phyloP scores from a whole-genome alignment of 2,888 invertebrate genomes.

The Celastrina argiolus region DNA sequence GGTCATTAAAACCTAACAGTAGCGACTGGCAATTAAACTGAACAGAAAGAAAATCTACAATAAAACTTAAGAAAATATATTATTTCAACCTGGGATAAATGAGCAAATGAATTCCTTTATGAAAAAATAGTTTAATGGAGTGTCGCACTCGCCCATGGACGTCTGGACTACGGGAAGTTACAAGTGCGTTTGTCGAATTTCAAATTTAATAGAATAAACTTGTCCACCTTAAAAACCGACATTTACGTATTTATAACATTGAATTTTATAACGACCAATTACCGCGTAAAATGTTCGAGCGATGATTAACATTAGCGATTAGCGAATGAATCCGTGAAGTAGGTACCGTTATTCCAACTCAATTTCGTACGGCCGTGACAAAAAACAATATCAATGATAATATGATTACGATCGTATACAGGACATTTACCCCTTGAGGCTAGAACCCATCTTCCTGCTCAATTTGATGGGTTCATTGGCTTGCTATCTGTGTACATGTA shows the following conservation, averaged over 20 bases:
- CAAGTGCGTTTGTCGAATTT: no score
- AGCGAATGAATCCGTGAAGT: not conserved
- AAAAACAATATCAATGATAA: constrained; percentile 30
- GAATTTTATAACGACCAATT: no score
- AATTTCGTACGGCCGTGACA: constrained; percentile 31
- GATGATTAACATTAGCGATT: no score
- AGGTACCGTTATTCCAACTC: not conserved
- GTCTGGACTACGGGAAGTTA: no score
- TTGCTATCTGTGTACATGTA: not conserved
- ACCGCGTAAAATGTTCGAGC: no score
- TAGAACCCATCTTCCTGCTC: constrained; percentile 8
- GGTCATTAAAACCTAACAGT: not conserved
- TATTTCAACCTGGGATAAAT: not conserved
- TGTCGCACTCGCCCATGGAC: no score
- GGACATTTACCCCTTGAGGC: constrained; percentile 11
- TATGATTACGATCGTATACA: constrained; percentile 6
- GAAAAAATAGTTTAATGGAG: no score
- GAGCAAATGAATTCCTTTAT: not conserved
- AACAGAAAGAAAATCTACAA: no score
- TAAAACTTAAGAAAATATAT: no score
- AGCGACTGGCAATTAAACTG: not conserved
- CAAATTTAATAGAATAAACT: no score
- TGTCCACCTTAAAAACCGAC: no score
- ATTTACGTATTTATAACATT: no score
- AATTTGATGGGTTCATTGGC: constrained; percentile 6